Evolutionary conservation across 2,113 vertebrate species (phyloP).

Genomic region (Egretta garzetta): DNA sequence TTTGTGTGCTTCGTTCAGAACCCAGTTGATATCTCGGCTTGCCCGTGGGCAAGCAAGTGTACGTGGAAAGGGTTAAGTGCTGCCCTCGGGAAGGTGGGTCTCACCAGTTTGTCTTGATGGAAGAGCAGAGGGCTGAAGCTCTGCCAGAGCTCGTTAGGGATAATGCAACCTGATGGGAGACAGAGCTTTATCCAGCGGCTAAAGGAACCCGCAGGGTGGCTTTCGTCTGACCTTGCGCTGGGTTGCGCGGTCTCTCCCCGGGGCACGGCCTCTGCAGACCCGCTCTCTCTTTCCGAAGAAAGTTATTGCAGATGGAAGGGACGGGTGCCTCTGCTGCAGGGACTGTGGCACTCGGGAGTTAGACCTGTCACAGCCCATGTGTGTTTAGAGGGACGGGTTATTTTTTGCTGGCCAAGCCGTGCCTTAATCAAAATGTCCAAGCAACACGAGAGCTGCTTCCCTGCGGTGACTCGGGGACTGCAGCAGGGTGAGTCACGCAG

Average conservation of each 20-base stretch:
- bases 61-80: neutral
- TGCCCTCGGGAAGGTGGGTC: neutral
- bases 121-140: slow-evolving; percentile 16
- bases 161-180: slow-evolving; percentile 28
- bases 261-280: neutral
- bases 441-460: neutral
- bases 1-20: too few relatives aligned
- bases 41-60: neutral
- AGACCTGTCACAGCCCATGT: accelerated
- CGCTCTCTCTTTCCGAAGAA: neutral
- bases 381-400: neutral
- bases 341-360: accelerated
- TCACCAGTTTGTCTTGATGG: neutral
- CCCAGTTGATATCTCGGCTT: neutral
- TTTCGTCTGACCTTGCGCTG: slow-evolving; percentile 14
- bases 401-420: neutral
- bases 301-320: neutral
- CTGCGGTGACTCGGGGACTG: neutral
- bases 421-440: accelerated
- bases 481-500: neutral
- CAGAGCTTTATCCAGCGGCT: slow-evolving; percentile 23
- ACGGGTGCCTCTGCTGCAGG: neutral
- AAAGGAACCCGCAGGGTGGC: neutral
- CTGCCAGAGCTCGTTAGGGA: slow-evolving; percentile 55
- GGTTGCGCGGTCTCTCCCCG: neutral